Evolutionary conservation across 2,888 invertebrate genomes (phyloP).

Genomic region (Nebria salina): DNA sequence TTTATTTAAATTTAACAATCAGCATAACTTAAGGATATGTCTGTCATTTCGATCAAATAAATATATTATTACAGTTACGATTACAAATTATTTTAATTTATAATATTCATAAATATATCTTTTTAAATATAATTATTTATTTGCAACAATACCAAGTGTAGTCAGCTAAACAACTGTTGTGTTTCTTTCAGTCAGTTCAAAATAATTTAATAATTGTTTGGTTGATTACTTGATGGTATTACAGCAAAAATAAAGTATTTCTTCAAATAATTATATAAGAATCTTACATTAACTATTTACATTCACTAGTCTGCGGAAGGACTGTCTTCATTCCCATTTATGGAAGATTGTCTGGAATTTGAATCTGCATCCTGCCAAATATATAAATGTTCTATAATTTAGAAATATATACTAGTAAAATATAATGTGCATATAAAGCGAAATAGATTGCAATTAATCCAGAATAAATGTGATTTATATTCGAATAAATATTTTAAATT

Average conservation of each 20-base stretch:
- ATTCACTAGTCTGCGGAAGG: constrained; percentile 16
- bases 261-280: background rate
- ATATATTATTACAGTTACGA: background rate
- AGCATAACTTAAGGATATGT: constrained; percentile 1
- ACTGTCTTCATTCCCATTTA: constrained; percentile 29
- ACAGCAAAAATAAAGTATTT: background rate
- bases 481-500: too few species aligned
- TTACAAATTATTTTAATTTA: constrained; percentile 1
- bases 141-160: background rate
- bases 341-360: constrained; percentile 31
- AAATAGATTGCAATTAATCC: background rate
- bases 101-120: background rate
- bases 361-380: constrained; percentile 30
- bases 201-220: background rate
- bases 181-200: background rate
- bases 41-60: constrained; percentile 1
- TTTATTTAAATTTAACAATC: constrained; percentile 1
- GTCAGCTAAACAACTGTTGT: background rate
- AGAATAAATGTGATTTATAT: background rate
- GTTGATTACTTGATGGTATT: background rate
- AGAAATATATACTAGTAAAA: background rate
- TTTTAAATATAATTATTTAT: background rate
- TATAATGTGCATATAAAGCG: background rate
- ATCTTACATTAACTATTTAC: background rate
- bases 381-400: background rate